Evolutionary conservation across 92 coral and sea anemone species (phyloP).

Genomic region (Bergia sp.): DNA sequence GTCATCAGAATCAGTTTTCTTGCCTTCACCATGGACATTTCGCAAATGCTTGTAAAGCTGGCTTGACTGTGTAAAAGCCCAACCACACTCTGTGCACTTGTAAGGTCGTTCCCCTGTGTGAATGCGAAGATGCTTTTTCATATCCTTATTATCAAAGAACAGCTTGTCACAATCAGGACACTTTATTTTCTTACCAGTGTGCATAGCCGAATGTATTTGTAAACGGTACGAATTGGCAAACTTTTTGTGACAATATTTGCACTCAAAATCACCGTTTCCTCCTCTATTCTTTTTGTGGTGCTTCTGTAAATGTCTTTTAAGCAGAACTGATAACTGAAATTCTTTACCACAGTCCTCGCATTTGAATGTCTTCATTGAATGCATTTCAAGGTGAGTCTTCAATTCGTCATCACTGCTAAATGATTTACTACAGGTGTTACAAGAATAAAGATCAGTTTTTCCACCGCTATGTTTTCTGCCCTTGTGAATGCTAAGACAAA

Average conservation of each 20-base stretch:
- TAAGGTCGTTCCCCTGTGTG: constrained; percentile 43
- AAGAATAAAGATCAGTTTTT: not conserved
- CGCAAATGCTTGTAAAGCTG: constrained; percentile 35
- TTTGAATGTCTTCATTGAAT: constrained; percentile 16
- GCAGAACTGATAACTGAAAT: constrained; percentile 28
- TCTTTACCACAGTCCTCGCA: constrained; percentile 22
- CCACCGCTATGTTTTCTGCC: constrained; percentile 6
- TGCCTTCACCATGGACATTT: constrained; percentile 1
- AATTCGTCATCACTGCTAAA: constrained; percentile 7
- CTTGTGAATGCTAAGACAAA: not conserved
- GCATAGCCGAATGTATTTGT: not conserved
- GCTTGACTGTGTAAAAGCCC: constrained; percentile 41
- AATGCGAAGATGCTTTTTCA: constrained; percentile 39
- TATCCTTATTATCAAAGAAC: constrained; percentile 20
- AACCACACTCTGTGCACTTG: constrained; percentile 13
- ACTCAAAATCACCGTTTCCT: constrained; percentile 2
- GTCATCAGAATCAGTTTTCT: not conserved
- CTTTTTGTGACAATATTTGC: constrained; percentile 10
- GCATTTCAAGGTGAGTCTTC: constrained; percentile 10
- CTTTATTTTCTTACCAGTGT: constrained; percentile 10
- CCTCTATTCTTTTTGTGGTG: not conserved
- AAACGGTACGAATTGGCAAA: constrained; percentile 20
- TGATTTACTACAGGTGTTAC: not conserved
- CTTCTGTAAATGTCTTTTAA: constrained; percentile 1
- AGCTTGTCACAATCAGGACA: constrained; percentile 23